phyloP scores from a whole-genome alignment of 2,888 invertebrate genomes.

The Alloscopus bannaensis region DNA sequence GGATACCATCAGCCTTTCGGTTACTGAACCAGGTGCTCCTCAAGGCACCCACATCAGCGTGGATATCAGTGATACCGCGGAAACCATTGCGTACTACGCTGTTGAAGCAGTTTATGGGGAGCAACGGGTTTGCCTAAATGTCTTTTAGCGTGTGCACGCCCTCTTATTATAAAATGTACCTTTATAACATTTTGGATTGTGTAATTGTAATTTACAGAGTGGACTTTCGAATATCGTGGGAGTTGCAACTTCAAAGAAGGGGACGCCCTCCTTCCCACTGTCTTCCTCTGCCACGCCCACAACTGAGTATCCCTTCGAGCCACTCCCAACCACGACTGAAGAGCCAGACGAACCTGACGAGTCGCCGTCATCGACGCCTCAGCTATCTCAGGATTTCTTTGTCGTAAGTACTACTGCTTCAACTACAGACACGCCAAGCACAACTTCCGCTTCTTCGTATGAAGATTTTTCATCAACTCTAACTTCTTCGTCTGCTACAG shows the following conservation, averaged over 20 bases:
- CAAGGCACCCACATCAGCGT: slow-evolving; percentile 47
- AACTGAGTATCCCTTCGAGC: slow-evolving; percentile 4
- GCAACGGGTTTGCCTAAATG: slow-evolving; percentile 56
- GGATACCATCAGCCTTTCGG: slow-evolving; percentile 27
- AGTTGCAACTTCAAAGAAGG: slow-evolving; percentile 28
- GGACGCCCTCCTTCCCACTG: slow-evolving; percentile 3
- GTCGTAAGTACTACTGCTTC: not conserved
- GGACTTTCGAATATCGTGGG: slow-evolving; percentile 68
- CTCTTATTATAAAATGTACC: too few species aligned
- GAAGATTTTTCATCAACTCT: too few species aligned
- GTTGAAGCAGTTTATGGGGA: slow-evolving; percentile 63
- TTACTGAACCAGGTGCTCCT: slow-evolving; percentile 35
- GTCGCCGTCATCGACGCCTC: slow-evolving; percentile 8
- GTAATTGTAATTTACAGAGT: slow-evolving; percentile 35
- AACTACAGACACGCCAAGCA: not conserved
- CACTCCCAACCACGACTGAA: slow-evolving; percentile 26
- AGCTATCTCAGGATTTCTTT: not conserved
- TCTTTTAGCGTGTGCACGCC: too few species aligned
- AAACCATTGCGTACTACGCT: slow-evolving; percentile 52
- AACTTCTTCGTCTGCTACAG: too few species aligned
- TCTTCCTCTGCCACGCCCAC: slow-evolving; percentile 1
- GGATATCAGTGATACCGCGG: slow-evolving; percentile 9
- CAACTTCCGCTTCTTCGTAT: too few species aligned
- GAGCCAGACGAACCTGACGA: too few species aligned
- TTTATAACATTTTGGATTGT: not conserved